Percentiles rank a stretch among this genome's conserved stretches.
Conservation (phyloP, 53 echinoderm and acorn worm genomes). For the Zoroaster sp. region DNA sequence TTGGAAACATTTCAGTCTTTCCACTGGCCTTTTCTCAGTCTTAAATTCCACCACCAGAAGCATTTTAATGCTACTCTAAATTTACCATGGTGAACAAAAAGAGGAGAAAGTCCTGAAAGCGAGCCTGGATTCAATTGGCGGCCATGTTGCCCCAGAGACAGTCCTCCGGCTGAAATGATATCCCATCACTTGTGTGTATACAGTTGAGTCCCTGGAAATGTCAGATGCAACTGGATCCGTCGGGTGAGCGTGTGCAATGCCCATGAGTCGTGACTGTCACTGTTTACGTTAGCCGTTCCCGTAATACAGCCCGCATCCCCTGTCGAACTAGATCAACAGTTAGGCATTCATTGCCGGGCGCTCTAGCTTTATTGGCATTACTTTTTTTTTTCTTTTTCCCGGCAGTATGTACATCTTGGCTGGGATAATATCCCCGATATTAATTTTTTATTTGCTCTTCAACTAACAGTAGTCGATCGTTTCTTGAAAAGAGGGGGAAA, state of each 20-base stretch:
- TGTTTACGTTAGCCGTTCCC: slow-evolving; percentile 53
- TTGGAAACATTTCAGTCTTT: neutral
- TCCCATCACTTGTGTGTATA: slow-evolving; percentile 58
- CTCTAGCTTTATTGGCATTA: slow-evolving; percentile 36
- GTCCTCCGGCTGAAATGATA: slow-evolving; percentile 36
- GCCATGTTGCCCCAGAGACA: slow-evolving; percentile 49
- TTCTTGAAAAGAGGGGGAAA: slow-evolving; percentile 23
- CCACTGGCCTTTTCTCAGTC: neutral
- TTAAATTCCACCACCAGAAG: slow-evolving; percentile 10
- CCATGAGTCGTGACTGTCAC: slow-evolving; percentile 52
- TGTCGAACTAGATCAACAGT: slow-evolving; percentile 30
- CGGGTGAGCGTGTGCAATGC: slow-evolving; percentile 46
- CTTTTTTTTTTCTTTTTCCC: neutral
- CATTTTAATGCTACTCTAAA: slow-evolving; percentile 30
- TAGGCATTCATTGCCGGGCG: slow-evolving; percentile 41
- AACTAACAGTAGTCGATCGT: slow-evolving; percentile 34
- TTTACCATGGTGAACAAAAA: neutral
- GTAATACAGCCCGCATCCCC: slow-evolving; percentile 50
- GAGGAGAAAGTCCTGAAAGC: neutral
- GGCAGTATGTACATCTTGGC: slow-evolving; percentile 33
- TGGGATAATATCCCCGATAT: slow-evolving; percentile 48
- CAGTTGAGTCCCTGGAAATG: slow-evolving; percentile 55
- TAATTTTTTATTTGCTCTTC: slow-evolving; percentile 54
- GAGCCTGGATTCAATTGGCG: slow-evolving; percentile 51
- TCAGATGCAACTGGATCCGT: slow-evolving; percentile 52